phyloP scores from a whole-genome alignment of 2,888 invertebrate species.

The Polyploca ridens region DNA sequence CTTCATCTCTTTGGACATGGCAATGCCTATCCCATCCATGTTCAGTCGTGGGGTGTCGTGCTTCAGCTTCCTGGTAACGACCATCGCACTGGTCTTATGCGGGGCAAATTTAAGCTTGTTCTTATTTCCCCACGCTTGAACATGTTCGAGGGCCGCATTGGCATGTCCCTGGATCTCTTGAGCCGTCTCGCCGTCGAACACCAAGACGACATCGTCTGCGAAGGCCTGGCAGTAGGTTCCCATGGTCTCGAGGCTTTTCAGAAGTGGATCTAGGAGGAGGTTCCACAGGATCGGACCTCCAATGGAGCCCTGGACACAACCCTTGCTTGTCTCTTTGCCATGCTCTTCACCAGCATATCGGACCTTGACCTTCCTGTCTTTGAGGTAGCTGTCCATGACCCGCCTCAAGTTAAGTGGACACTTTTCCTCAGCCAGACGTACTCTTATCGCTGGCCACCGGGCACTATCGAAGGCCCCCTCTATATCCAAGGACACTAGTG shows the following conservation, averaged over 20 bases:
- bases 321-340: constrained; percentile 16
- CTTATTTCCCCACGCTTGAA: constrained; percentile 4
- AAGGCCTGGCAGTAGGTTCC: constrained; percentile 12
- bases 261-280: constrained; percentile 19
- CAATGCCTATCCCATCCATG: background rate
- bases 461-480: constrained; percentile 5
- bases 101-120: constrained; percentile 15
- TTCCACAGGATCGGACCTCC: constrained; percentile 27
- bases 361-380: constrained; percentile 10
- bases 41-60: background rate
- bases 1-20: constrained; percentile 2
- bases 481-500: background rate
- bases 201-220: constrained; percentile 22
- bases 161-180: too few species aligned
- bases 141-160: too few species aligned
- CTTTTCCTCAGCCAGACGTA: too few species aligned
- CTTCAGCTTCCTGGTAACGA: constrained; percentile 5
- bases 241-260: constrained; percentile 3
- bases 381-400: constrained; percentile 3
- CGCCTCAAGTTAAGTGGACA: background rate
- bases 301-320: constrained; percentile 25
- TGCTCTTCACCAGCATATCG: constrained; percentile 1
- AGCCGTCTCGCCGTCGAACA: constrained; percentile 18
- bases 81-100: constrained; percentile 10
- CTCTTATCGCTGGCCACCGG: background rate